Evolutionary conservation across 2,797 vertebrate genomes (phyloP), one percentile per base, ranked within the genome.

Genomic region (Pteropus rufus): DNA sequence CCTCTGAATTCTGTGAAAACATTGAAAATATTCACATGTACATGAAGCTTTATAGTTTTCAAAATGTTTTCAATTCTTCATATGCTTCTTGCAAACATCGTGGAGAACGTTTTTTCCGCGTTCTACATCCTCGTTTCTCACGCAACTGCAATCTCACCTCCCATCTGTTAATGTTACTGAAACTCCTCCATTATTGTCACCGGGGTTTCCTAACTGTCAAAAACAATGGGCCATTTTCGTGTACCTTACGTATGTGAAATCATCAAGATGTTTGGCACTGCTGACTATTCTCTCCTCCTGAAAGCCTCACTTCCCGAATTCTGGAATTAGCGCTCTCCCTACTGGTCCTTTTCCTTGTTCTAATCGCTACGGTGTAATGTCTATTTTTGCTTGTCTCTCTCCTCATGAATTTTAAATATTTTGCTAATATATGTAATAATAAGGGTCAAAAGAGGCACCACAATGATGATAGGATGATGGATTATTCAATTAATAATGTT

Each of bases 1-100:
- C 99, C 98, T 99, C 99, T 0, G 99, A 99, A 98, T 99, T 99
- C 99, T 99, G 98, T 56, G 97, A 90, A 96, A 73, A 92, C 44
- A 98, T 79, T 34, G 49, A 95, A 96, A 88, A 96, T 60, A 73
- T n/a, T 95, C 69, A 93, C 41, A 90, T 62, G 85, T 26, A 89
- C 4, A 11, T 39, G 70, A 67, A 46, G 31, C 10, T 93, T 89
- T 60, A 70, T 0, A 79, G 24, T 73, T 96, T 87, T 76, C n/a
- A 31, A 91, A 94, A 77, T 54, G 41, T 67, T 79, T 88, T 75
- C 36, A 75, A 16, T 65, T 86, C 31, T 86, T 87, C n/a, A 52
- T 23, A 18, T 49, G 26, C 39, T 95, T 94, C 82, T 87, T 36
- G 62, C 56, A 93, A 70, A 87, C 21, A 73, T 5, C 11, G 2